Percentiles rank a stretch among this genome's conserved stretches.
These are phyloP conservation scores for Musca vetustissima DNA, from an alignment of 1,140 invertebrate genomes.

Conservation along the genomic window DNA sequence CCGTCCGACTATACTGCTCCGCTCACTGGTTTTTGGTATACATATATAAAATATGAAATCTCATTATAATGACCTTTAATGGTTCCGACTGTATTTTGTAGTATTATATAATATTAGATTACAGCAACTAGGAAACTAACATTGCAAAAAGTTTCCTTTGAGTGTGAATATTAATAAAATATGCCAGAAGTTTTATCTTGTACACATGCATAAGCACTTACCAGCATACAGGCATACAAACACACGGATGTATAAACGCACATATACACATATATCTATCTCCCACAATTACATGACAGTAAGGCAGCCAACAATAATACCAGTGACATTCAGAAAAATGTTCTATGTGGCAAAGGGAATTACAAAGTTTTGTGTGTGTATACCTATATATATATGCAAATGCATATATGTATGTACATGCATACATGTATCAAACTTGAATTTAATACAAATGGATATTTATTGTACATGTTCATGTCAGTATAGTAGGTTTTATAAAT, in stretches of 20 bases:
- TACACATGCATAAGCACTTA: background rate
- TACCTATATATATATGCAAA: background rate
- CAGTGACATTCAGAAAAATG: background rate
- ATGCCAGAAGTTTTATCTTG: slow-evolving; percentile 17
- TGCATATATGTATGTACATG: background rate
- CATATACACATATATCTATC: background rate
- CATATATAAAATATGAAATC: too few species aligned
- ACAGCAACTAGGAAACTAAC: too few species aligned
- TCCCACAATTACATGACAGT: background rate
- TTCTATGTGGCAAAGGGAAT: background rate
- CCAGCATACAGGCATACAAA: background rate
- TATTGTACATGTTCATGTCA: too few species aligned
- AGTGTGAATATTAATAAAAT: slow-evolving; percentile 20
- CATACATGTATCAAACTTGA: too few species aligned
- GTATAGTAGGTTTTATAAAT: too few species aligned
- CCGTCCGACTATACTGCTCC: too few species aligned
- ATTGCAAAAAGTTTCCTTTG: background rate
- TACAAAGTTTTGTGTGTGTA: too few species aligned
- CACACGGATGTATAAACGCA: background rate
- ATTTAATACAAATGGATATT: too few species aligned
- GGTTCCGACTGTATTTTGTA: too few species aligned
- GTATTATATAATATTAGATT: too few species aligned
- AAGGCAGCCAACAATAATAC: background rate
- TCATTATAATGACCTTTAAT: too few species aligned
- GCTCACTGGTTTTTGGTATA: too few species aligned